Percentiles rank a stretch among this genome's conserved stretches.
phyloP scores from a whole-genome alignment of 2,888 invertebrate species.

The Sinhomidia bicolor region DNA sequence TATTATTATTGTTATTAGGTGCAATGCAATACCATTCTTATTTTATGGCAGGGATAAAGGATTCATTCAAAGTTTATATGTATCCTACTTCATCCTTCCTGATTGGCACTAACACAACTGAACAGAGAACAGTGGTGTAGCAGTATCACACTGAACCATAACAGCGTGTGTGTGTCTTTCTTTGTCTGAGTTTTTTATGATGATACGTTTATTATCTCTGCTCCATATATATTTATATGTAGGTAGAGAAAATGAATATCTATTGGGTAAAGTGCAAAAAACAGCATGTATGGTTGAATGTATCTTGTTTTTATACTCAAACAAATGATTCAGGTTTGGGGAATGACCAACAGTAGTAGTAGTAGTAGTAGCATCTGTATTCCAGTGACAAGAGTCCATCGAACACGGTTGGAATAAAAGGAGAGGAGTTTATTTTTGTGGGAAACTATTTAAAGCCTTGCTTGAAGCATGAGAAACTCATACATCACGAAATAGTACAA shows the following conservation, averaged over 20 bases:
- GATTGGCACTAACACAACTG: too few relatives aligned
- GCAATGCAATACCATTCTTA: conserved; percentile 3
- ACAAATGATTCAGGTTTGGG: background rate
- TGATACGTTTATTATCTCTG: too few relatives aligned
- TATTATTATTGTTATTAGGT: conserved; percentile 42
- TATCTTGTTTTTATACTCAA: background rate
- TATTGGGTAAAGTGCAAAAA: too few relatives aligned
- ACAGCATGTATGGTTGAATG: too few relatives aligned
- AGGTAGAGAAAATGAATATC: too few relatives aligned
- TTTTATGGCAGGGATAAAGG: background rate
- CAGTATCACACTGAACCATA: too few relatives aligned
- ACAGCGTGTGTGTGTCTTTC: too few relatives aligned
- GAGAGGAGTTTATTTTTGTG: conserved; percentile 5
- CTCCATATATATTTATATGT: background rate
- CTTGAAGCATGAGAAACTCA: background rate
- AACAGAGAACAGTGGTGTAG: background rate
- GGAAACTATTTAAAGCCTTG: conserved; percentile 51
- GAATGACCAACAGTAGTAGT: too few relatives aligned
- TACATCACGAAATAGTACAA: conserved; percentile 20
- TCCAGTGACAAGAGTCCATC: conserved; percentile 59
- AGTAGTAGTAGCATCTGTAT: conserved; percentile 73
- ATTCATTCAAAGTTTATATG: background rate
- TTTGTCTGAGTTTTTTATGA: too few relatives aligned
- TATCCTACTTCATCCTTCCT: background rate
- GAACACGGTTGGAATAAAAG: conserved; percentile 63